A percentile compares a stretch with the other conserved stretches of the same genome.
These are phyloP conservation scores for Corapipo altera DNA, from an alignment of 2,113 vertebrate genomes.

Conservation along the genomic window DNA sequence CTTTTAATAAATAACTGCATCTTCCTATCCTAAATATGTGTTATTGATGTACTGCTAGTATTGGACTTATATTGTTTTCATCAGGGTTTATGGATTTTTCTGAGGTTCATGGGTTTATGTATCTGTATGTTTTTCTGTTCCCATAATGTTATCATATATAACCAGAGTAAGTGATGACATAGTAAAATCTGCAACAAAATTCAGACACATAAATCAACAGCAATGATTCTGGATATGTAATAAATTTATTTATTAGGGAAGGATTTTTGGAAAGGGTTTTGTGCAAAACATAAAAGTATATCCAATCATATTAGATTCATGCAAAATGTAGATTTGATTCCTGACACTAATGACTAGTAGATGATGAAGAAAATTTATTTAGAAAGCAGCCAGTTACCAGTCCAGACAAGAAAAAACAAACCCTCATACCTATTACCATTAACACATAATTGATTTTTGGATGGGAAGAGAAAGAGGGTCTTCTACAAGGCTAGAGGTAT, in stretches of 20 bases:
- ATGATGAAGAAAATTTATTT: background rate
- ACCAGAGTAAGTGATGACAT: background rate
- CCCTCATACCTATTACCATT: background rate
- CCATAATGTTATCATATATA: background rate
- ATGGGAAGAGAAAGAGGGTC: background rate
- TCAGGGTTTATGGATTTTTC: background rate
- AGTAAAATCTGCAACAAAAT: background rate
- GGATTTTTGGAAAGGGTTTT: background rate
- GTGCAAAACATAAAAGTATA: background rate
- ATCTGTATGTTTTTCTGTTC: background rate
- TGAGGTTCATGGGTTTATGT: background rate
- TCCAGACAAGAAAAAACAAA: background rate
- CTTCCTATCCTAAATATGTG: background rate
- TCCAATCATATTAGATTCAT: background rate
- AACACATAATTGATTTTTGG: background rate
- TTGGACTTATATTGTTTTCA: background rate
- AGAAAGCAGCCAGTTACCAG: background rate
- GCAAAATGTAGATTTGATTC: background rate
- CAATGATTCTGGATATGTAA: background rate
- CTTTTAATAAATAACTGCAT: background rate
- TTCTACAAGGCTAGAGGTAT: background rate
- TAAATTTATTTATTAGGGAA: background rate
- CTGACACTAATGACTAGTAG: background rate
- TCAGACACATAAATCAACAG: background rate
- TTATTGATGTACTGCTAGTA: background rate